Evolutionary conservation across 1,140 invertebrate species (phyloP), one percentile per base, ranked within the genome.

Genomic region (Lepidurus apus): DNA sequence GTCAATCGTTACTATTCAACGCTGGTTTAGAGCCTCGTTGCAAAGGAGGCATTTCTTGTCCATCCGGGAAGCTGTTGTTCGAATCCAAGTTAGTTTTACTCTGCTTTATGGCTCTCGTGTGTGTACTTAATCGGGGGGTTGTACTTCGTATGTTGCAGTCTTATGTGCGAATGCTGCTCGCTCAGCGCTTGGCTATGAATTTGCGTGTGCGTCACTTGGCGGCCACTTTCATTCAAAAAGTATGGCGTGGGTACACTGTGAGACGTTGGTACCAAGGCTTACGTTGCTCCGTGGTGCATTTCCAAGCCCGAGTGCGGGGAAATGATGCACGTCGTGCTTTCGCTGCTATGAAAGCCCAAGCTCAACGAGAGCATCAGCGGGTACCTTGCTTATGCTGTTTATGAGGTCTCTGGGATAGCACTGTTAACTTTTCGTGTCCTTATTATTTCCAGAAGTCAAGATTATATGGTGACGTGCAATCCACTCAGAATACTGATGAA

Each of bases 1-100:
- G 26, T 92, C 93, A 77, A 97, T 98, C 82, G 91, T 96, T 65
- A 91, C 90, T 1, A 93, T 98, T 80, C 96, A 98, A 85, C 87
- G 94, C 76, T 98, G 95, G 95, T 95, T 95, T 84, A 88, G 95
- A 73, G 90, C 92, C 0, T 89, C 91, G 81, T 85, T 96, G 42
- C 93, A 95, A 82, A 86, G 94, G 53, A 86, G 91, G 79, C 88
- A 91, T 80, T 98, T 94, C 86, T 85, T 94, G 0, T 87, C 89
- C 77, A 84, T 96, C 78, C 89, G 90, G 81, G 87, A 90, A 77
- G 91, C 93, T 42, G 91, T 91, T 1, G 86, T 95, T 74, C 88
- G 90, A 47, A 89, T 97, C 83, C 95, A 97, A 87, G 89, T 87
- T 82, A 77, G 73, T 26, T 45, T 73, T 47, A 13, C 13, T 42